Evolutionary conservation across 2,113 vertebrate genomes (phyloP).

Genomic region (Cinclus cinclus): DNA sequence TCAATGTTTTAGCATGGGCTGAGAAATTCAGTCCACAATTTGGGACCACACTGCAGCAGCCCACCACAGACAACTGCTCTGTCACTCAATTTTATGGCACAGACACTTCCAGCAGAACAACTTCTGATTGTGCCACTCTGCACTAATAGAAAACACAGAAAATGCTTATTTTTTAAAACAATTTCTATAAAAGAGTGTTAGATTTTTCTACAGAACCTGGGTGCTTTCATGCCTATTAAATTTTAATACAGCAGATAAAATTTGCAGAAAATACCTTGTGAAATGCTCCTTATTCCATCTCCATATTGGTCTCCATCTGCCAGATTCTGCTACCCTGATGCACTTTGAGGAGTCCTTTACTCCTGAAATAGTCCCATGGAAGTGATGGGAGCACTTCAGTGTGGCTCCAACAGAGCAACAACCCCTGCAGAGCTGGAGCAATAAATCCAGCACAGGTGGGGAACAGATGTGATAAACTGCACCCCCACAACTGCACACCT

Average conservation of each 20-base stretch:
- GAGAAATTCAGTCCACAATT: not conserved
- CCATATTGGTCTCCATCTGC: not conserved
- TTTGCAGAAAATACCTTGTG: not conserved
- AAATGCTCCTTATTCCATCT: not conserved
- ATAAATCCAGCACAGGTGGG: not conserved
- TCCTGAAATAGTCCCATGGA: not conserved
- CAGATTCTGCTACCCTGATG: not conserved
- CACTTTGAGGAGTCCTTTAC: not conserved
- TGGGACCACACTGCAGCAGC: not conserved
- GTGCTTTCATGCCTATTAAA: not conserved
- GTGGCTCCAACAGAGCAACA: not conserved
- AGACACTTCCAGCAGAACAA: not conserved
- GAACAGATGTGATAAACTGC: not conserved
- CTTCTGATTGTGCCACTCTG: not conserved
- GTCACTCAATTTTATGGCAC: not conserved
- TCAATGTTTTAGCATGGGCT: not conserved
- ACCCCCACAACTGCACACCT: not conserved
- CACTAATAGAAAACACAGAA: not conserved
- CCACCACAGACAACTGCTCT: not conserved
- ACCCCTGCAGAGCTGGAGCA: not conserved
- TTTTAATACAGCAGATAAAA: conserved; percentile 8
- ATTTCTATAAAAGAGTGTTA: not conserved
- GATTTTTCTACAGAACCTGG: not conserved
- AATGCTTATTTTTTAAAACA: not conserved
- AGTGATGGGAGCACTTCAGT: not conserved